Evolutionary conservation across 2,113 vertebrate genomes (phyloP).

Genomic region (Forbesichthys papilliferus): DNA sequence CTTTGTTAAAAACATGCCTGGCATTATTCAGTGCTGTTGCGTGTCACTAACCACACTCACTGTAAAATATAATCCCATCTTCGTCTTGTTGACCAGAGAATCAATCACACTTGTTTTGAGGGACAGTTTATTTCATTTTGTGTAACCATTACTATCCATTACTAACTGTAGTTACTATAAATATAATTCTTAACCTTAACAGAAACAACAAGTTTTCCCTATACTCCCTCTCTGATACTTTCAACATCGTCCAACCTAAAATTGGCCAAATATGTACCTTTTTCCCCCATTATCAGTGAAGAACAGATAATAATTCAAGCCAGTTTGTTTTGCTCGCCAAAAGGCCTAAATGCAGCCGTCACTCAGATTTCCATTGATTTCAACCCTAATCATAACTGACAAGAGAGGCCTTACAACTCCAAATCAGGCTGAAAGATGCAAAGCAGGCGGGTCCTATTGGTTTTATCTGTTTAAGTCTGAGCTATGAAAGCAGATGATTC

Average conservation of each 20-base stretch:
- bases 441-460: conserved; percentile 31
- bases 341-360: conserved; percentile 32
- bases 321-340: conserved; percentile 47
- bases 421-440: conserved; percentile 37
- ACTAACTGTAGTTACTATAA: background rate
- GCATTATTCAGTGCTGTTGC: background rate
- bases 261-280: conserved; percentile 29
- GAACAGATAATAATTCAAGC: conserved; percentile 55
- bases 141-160: background rate
- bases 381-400: conserved; percentile 44
- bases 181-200: background rate
- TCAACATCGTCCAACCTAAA: conserved; percentile 50
- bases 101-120: background rate
- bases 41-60: background rate
- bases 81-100: background rate
- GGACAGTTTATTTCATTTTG: background rate
- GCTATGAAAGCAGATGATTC: conserved; percentile 48
- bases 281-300: conserved; percentile 35
- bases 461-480: conserved; percentile 36
- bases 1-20: background rate
- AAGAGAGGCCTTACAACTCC: conserved; percentile 21
- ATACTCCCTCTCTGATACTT: conserved; percentile 40
- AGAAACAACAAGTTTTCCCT: background rate
- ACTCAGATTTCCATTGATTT: conserved; percentile 49
- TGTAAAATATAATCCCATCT: background rate